phyloP scores from a whole-genome alignment of 2,797 vertebrate species.

The Rousettus madagascariensis region DNA sequence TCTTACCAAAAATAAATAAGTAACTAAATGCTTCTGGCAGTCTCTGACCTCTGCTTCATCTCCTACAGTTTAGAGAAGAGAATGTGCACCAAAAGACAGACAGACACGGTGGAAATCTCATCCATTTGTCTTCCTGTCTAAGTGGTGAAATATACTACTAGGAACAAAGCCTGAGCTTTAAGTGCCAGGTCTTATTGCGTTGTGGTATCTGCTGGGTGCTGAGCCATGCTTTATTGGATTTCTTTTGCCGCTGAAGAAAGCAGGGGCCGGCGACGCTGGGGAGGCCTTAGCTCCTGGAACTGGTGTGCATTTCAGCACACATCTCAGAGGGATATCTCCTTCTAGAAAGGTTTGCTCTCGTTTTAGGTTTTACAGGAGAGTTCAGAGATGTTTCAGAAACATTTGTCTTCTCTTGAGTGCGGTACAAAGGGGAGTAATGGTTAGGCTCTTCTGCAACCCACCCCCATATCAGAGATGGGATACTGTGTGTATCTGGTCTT shows the following conservation, averaged over 20 bases:
- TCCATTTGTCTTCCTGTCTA: neutral
- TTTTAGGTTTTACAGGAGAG: neutral
- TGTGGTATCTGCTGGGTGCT: neutral
- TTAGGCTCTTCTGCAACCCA: neutral
- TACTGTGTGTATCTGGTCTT: fast-evolving
- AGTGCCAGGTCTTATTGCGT: neutral
- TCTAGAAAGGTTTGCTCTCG: neutral
- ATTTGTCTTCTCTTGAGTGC: neutral
- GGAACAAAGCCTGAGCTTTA: neutral
- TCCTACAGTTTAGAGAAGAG: neutral
- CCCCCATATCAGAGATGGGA: neutral
- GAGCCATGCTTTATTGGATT: neutral
- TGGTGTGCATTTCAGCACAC: neutral
- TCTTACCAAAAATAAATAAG: neutral
- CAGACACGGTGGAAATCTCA: neutral
- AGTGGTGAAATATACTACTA: neutral
- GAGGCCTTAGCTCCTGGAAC: too few species aligned
- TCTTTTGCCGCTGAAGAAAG: neutral
- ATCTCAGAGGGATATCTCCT: neutral
- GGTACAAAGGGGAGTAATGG: neutral
- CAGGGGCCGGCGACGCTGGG: neutral
- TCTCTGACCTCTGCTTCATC: conserved; percentile 22
- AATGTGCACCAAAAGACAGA: neutral
- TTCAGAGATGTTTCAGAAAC: neutral
- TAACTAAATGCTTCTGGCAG: neutral